A percentile compares a stretch with the other conserved stretches of the same genome.
Conservation (phyloP, 2,797 vertebrate genomes). For the Alca torda region DNA sequence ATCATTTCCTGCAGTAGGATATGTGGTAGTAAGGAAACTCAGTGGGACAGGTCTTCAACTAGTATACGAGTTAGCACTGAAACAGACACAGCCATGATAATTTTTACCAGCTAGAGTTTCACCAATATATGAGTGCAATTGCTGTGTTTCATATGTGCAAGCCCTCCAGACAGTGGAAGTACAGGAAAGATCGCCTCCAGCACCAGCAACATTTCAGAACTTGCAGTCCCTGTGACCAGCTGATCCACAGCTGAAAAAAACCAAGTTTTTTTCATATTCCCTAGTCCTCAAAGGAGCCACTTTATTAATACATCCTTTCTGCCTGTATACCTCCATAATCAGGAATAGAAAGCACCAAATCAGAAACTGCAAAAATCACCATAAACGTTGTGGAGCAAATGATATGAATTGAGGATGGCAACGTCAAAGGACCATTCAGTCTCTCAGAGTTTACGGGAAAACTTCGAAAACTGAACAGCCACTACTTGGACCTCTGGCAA, state of each 20-base stretch:
- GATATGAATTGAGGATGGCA: neutral
- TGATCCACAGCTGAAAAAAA: neutral
- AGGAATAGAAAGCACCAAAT: neutral
- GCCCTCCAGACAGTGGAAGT: neutral
- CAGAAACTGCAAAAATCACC: neutral
- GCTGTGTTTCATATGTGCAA: fast-evolving
- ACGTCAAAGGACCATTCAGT: neutral
- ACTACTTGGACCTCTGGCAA: neutral
- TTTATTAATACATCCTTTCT: neutral
- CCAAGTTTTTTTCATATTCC: neutral
- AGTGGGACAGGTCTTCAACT: neutral
- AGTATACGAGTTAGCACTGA: neutral
- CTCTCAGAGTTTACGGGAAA: neutral
- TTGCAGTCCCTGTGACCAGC: neutral
- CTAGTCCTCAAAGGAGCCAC: neutral
- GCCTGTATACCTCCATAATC: neutral
- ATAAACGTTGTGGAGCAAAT: neutral
- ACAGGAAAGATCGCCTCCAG: neutral
- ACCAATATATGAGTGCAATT: neutral
- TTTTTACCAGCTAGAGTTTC: neutral
- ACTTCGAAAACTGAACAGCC: neutral
- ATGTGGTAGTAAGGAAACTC: neutral
- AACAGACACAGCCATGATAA: neutral
- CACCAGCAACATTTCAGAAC: neutral
- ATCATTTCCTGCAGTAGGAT: neutral